Percentiles rank a stretch among this genome's conserved stretches.
phyloP scores from a whole-genome alignment of 2,797 vertebrate species.

The Centropyge bicolor region DNA sequence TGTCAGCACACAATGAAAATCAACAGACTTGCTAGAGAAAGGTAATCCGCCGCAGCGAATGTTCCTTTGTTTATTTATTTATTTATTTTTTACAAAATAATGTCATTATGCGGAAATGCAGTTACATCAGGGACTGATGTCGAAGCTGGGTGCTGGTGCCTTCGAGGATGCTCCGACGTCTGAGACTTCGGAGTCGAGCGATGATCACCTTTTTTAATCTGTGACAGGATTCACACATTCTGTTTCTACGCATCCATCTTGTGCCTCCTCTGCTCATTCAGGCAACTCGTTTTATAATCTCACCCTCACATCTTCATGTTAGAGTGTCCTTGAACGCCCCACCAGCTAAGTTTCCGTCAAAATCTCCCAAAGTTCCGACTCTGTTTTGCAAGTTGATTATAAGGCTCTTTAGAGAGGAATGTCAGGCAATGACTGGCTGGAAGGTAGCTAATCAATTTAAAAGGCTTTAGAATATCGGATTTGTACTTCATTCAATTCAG shows the following conservation, averaged over 20 bases:
- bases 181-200: not conserved
- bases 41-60: not conserved
- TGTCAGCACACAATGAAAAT: slow-evolving; percentile 1
- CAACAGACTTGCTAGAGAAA: not conserved
- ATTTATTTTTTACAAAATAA: not conserved
- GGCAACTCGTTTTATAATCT: not conserved
- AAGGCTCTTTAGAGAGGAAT: slow-evolving; percentile 12
- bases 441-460: slow-evolving; percentile 38
- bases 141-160: not conserved
- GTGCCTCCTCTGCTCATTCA: not conserved
- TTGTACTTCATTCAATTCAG: slow-evolving; percentile 12
- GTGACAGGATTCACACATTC: not conserved
- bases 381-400: slow-evolving; percentile 28
- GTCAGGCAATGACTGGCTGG: not conserved
- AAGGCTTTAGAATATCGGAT: slow-evolving; percentile 32
- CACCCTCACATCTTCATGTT: not conserved
- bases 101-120: not conserved
- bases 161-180: slow-evolving; percentile 23
- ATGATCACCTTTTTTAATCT: slow-evolving; percentile 1
- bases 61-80: not conserved
- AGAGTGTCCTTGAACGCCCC: slow-evolving; percentile 17
- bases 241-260: not conserved
- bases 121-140: not conserved
- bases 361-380: slow-evolving; percentile 17
- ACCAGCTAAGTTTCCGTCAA: not conserved